Evolutionary conservation across 2,113 vertebrate species (phyloP).

Genomic region (Oreochromis aureus): DNA sequence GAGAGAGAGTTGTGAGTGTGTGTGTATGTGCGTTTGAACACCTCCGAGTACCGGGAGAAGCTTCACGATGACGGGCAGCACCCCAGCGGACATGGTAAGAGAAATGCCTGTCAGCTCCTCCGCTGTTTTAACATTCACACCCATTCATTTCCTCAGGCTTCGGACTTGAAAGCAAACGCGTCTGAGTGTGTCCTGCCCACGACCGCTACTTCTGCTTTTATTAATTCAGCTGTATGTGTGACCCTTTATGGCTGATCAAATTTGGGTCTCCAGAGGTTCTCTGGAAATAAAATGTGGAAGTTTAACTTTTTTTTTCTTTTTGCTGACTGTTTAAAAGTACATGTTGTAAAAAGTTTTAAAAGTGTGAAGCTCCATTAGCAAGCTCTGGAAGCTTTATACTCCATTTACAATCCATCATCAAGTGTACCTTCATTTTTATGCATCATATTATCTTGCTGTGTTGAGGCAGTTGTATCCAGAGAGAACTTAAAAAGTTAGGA

Average conservation of each 20-base stretch:
- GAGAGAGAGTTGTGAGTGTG: not conserved
- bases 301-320: not conserved
- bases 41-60: slow-evolving; percentile 19
- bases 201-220: not conserved
- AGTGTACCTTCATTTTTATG: not conserved
- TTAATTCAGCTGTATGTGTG: not conserved
- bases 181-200: not conserved
- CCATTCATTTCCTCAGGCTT: not conserved
- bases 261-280: not conserved
- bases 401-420: not conserved
- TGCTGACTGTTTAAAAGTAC: not conserved
- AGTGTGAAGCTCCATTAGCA: not conserved
- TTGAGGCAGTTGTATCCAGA: not conserved
- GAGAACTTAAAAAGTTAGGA: not conserved
- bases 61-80: slow-evolving; percentile 70
- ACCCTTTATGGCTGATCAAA: not conserved
- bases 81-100: slow-evolving; percentile 74
- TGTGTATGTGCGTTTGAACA: slow-evolving; percentile 16
- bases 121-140: not conserved
- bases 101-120: not conserved
- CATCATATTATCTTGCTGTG: not conserved
- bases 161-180: not conserved
- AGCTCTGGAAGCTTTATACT: not conserved
- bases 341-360: not conserved
- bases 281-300: not conserved